phyloP scores from a whole-genome alignment of 2,113 vertebrate species.

The Crotalus helleri region DNA sequence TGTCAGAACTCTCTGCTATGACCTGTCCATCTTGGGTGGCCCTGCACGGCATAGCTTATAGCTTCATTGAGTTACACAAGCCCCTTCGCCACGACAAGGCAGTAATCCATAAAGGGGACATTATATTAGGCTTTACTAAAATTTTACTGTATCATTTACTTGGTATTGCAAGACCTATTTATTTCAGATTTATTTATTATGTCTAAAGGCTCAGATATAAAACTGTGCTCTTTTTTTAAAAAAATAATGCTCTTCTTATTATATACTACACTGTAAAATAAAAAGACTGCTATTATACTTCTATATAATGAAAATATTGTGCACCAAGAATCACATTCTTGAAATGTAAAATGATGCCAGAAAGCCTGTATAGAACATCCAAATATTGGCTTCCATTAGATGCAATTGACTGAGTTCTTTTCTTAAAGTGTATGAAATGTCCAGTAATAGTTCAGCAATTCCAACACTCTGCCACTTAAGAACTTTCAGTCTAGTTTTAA shows the following conservation, averaged over 20 bases:
- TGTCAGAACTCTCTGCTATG: no score
- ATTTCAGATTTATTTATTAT: neutral
- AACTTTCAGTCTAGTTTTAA: neutral
- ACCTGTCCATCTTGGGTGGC: no score
- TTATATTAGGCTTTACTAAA: neutral
- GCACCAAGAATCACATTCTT: neutral
- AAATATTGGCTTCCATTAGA: conserved; percentile 6
- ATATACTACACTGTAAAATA: conserved; percentile 2
- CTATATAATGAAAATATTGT: neutral
- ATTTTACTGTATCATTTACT: neutral
- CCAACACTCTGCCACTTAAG: neutral
- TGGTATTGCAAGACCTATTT: neutral
- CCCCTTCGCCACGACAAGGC: no score
- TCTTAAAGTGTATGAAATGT: neutral
- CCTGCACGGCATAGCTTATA: no score
- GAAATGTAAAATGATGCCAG: neutral
- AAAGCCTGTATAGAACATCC: neutral
- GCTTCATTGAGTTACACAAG: no score
- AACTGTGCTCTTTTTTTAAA: neutral
- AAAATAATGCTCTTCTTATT: conserved; percentile 1
- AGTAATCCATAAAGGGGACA: no score
- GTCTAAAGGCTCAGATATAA: neutral
- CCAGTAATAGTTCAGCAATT: neutral
- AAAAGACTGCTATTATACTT: neutral
- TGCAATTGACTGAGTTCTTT: neutral